Evolutionary conservation across 2,113 vertebrate genomes (phyloP).

Genomic region (Sturnus vulgaris): DNA sequence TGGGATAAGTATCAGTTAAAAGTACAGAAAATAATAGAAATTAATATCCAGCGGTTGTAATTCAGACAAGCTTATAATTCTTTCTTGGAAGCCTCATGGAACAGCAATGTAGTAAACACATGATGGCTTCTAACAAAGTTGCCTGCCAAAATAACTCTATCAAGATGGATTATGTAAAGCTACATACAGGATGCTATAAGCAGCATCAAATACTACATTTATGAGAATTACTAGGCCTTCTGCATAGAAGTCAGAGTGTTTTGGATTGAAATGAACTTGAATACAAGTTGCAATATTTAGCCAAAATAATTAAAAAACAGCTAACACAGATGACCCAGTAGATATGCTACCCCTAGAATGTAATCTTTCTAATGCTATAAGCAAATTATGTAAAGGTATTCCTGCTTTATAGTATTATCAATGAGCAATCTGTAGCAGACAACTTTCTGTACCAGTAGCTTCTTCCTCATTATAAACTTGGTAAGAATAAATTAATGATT

Average conservation of each 20-base stretch:
- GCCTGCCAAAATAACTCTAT: slow-evolving; percentile 21
- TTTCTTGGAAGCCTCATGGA: slow-evolving; percentile 31
- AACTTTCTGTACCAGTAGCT: not conserved
- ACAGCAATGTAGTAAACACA: not conserved
- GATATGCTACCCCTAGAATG: not conserved
- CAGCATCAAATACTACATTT: not conserved
- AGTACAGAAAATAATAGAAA: slow-evolving; percentile 28
- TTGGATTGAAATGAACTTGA: slow-evolving; percentile 13
- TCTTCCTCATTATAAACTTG: not conserved
- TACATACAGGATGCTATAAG: not conserved
- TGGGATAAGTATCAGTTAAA: slow-evolving; percentile 43
- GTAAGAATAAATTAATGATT: not conserved
- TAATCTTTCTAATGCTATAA: not conserved
- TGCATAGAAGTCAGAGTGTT: not conserved
- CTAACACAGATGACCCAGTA: not conserved
- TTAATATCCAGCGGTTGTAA: slow-evolving; percentile 41
- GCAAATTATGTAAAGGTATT: not conserved
- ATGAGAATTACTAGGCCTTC: not conserved
- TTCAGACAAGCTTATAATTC: slow-evolving; percentile 40
- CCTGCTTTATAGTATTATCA: not conserved
- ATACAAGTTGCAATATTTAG: not conserved
- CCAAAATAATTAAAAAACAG: not conserved
- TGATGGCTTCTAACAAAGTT: slow-evolving; percentile 29
- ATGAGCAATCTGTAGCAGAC: not conserved
- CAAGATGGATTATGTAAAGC: not conserved